Evolutionary conservation across 2,113 vertebrate genomes (phyloP).

Genomic region (Eulacestoma nigropectus): DNA sequence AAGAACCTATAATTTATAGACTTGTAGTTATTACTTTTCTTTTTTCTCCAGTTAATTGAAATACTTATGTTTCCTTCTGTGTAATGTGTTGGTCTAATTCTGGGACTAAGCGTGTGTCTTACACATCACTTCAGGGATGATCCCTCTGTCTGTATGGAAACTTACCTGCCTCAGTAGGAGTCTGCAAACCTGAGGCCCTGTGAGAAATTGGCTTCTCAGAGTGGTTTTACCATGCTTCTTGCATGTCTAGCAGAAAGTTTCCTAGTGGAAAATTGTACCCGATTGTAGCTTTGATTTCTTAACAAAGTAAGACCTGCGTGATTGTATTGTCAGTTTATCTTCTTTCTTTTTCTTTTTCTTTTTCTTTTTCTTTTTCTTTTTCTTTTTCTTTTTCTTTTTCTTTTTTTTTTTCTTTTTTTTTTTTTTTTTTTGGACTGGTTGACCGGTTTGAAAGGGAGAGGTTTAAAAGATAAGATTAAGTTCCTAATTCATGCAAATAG

Average conservation of each 20-base stretch:
- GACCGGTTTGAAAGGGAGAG: neutral
- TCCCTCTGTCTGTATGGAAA: neutral
- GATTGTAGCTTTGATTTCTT: neutral
- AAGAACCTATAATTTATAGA: neutral
- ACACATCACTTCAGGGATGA: neutral
- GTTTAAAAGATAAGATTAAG: neutral
- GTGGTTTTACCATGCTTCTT: neutral
- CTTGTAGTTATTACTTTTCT: neutral
- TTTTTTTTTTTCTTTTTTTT: neutral
- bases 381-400: neutral
- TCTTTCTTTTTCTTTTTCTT: too few species aligned
- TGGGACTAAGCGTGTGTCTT: neutral
- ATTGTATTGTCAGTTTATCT: neutral
- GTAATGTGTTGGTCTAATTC: neutral
- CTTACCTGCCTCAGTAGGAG: neutral
- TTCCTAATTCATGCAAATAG: neutral
- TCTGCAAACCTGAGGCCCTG: neutral
- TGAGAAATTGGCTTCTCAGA: neutral
- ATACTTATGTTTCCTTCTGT: neutral
- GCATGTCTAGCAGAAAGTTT: neutral
- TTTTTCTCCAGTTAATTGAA: neutral
- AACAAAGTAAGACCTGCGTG: neutral
- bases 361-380: neutral
- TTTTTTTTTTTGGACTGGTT: neutral
- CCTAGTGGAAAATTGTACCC: neutral